Evolutionary conservation across 2,888 invertebrate genomes (phyloP), one percentile per base, ranked within the genome.

Genomic region (Lysandra bellargus): DNA sequence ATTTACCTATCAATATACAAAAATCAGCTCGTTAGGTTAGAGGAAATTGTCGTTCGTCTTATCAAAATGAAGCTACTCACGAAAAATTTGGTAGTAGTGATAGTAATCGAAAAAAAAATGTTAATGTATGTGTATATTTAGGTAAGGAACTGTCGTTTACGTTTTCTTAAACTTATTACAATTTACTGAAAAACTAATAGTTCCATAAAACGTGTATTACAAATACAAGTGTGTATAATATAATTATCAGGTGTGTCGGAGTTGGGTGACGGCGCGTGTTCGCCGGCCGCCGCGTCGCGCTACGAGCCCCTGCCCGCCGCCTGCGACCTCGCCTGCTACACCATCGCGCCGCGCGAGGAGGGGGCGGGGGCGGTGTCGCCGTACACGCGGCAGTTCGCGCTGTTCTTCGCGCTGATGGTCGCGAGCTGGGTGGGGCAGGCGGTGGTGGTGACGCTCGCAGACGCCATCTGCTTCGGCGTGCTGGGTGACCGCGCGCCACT

Each of bases 401-500:
- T 97, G 82, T 97, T 98, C 86, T 96, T 98, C 82, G 85, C 96
- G 40, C 92, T 98, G 80, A 96, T 98, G 89, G 95, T 97, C n/a
- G 85, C 97, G 14, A 97, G 97, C 80, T 98, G 98, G 97, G 92
- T 97, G 40, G 97, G 97, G 2, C 98, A 98, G 95, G 97, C 98
- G 0, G 97, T 98, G 0, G 97, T 97, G 2, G 97, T 98, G 30
- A 98, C 97, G 82, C 96, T 99, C 79, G 97, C 97, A 1, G 99
- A 99, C 93, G 97, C 98, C 0, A 97, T 98, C 81, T 98, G 98
- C 87, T 98, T 98, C 88, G 96, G 97, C 85, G 93, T 97, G 78
- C 93, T 99, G 40, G 98, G 97, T 75, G 96, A 96, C 4, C 95
- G 96, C 79, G 96, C 96, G n/a, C 95, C 96, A 76, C 94, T 96